phyloP scores from a whole-genome alignment of 2,888 invertebrate species.

The Cheilosia vernalis region DNA sequence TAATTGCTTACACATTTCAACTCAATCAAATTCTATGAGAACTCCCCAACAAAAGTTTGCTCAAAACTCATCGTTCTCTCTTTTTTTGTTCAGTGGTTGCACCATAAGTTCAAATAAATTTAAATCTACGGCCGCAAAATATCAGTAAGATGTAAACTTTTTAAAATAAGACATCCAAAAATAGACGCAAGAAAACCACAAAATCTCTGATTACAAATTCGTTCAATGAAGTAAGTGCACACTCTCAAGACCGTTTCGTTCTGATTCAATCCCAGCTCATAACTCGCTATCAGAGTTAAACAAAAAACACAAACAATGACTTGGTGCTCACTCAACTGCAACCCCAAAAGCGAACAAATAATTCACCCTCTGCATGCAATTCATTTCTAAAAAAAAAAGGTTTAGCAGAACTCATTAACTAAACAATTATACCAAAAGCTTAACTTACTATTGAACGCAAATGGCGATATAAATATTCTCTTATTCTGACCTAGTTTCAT shows the following conservation, averaged over 20 bases:
- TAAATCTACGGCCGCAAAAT: no score
- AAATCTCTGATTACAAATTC: conserved; percentile 14
- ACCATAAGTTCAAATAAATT: no score
- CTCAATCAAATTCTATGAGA: no score
- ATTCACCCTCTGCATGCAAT: conserved; percentile 10
- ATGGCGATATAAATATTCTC: conserved; percentile 19
- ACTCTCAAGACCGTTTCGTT: conserved; percentile 12
- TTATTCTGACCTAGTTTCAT: conserved; percentile 64
- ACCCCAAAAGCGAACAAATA: conserved; percentile 33
- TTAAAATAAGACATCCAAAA: neutral
- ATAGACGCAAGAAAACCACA: neutral
- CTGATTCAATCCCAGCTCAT: conserved; percentile 15
- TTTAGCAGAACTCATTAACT: neutral
- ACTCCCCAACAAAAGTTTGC: no score
- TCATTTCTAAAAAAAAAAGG: conserved; percentile 21
- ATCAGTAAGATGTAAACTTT: neutral
- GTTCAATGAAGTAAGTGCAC: conserved; percentile 30
- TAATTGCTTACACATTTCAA: no score
- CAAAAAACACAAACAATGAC: conserved; percentile 19
- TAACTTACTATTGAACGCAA: neutral
- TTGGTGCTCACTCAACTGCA: conserved; percentile 58
- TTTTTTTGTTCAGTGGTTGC: no score
- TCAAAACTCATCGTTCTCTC: no score
- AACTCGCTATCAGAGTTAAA: conserved; percentile 6
- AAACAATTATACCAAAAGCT: neutral